Conservation (phyloP, 2,113 vertebrate genomes). For the Terrapene triunguis region DNA sequence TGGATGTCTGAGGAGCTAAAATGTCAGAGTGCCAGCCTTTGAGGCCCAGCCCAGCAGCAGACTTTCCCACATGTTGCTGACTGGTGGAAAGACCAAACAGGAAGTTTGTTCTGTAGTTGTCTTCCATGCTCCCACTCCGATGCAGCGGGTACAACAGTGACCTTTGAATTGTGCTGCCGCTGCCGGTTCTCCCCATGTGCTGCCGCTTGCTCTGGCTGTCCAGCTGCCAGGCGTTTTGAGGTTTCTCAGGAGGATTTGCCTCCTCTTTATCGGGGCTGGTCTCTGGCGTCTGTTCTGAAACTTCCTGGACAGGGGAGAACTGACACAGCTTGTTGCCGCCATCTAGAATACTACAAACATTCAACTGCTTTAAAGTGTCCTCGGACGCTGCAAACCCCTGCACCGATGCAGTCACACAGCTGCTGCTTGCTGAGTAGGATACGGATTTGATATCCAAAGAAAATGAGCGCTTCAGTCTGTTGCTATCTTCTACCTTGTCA, state of each 20-base stretch:
- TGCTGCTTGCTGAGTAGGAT: constrained; percentile 73
- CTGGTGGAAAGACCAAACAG: constrained; percentile 89
- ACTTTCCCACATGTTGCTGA: constrained; percentile 89
- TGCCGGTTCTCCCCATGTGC: constrained; percentile 55
- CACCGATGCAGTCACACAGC: constrained; percentile 51
- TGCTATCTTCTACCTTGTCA: constrained; percentile 86
- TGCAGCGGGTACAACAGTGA: constrained; percentile 80
- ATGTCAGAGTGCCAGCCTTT: constrained; percentile 97
- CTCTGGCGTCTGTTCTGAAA: constrained; percentile 92
- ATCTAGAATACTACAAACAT: constrained; percentile 82
- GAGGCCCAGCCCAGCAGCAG: constrained; percentile 79
- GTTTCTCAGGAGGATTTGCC: constrained; percentile 13
- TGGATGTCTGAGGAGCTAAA: constrained; percentile 84
- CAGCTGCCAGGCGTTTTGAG: constrained; percentile 41
- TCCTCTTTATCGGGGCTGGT: constrained; percentile 89
- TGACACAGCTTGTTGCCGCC: constrained; percentile 86
- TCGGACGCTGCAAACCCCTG: constrained; percentile 75
- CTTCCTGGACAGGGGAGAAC: constrained; percentile 94
- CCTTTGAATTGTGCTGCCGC: constrained; percentile 29
- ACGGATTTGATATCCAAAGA: constrained; percentile 92
- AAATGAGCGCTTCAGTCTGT: constrained; percentile 91
- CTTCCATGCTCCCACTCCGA: constrained; percentile 92
- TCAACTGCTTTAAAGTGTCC: constrained; percentile 85
- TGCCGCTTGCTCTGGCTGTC: constrained; percentile 70
- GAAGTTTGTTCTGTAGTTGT: constrained; percentile 83